Evolutionary conservation across 2,797 vertebrate species (phyloP).

Genomic region (Scyliorhinus canicula): DNA sequence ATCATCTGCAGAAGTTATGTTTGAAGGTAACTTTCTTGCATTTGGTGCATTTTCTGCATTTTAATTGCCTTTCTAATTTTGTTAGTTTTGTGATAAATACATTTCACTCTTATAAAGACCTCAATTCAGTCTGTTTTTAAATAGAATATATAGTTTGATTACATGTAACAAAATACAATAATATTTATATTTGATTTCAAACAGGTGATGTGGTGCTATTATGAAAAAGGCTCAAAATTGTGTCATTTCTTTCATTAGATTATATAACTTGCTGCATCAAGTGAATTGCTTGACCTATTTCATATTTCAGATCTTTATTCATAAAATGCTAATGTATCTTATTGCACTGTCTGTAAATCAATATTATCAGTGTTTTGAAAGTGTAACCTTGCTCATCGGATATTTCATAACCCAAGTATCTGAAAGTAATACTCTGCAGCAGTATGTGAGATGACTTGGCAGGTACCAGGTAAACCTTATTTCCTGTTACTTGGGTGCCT

Average conservation of each 20-base stretch:
- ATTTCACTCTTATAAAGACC: neutral
- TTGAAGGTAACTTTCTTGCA: slow-evolving; percentile 66
- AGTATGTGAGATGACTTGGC: neutral
- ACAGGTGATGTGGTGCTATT: neutral
- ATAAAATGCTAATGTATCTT: neutral
- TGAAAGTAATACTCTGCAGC: neutral
- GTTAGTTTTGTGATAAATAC: neutral
- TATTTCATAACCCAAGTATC: neutral
- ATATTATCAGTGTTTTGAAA: neutral
- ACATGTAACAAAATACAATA: neutral
- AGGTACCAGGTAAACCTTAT: neutral
- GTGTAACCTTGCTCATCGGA: neutral
- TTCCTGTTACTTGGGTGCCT: neutral
- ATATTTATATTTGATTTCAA: neutral
- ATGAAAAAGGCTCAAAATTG: neutral
- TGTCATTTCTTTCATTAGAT: neutral
- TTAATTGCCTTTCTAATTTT: neutral
- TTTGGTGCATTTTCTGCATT: neutral
- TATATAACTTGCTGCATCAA: neutral
- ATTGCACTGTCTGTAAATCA: neutral
- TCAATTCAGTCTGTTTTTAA: neutral
- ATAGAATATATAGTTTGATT: neutral
- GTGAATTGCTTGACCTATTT: neutral
- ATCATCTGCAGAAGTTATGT: slow-evolving; percentile 65
- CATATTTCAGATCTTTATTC: neutral